Percentiles rank a stretch among this genome's conserved stretches.
Evolutionary conservation across 2,888 invertebrate species (phyloP).

Genomic region (Diaperis boleti): DNA sequence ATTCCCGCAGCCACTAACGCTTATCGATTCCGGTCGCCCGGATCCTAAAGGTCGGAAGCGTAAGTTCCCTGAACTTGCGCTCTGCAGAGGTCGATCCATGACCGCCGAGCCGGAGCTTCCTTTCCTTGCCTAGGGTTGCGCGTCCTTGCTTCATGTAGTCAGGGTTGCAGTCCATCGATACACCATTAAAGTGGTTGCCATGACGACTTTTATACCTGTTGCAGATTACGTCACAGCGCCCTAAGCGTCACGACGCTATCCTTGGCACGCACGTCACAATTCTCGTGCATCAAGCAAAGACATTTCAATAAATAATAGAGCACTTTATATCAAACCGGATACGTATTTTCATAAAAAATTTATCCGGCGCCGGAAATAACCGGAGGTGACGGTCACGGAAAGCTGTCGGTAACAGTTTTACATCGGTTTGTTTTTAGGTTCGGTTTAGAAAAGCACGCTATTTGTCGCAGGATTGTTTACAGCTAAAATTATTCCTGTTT

Average conservation of each 20-base stretch:
- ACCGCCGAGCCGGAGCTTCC: conserved; percentile 37
- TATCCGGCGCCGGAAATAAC: conserved; percentile 19
- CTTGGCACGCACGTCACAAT: conserved; percentile 42
- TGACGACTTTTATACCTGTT: conserved; percentile 50
- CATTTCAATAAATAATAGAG: conserved; percentile 27
- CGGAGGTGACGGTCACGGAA: neutral
- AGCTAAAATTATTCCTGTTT: conserved; percentile 18
- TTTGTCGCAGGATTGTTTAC: conserved; percentile 16
- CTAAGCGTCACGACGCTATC: conserved; percentile 39
- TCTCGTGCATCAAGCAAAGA: conserved; percentile 25
- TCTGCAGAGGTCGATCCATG: conserved; percentile 40
- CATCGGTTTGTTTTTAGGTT: neutral
- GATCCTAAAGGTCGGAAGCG: conserved; percentile 36
- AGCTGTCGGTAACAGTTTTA: neutral
- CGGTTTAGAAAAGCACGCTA: neutral
- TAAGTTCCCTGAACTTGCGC: conserved; percentile 44
- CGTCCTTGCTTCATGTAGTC: conserved; percentile 41
- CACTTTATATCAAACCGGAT: neutral
- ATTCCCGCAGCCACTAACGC: conserved; percentile 8
- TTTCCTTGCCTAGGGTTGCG: conserved; percentile 38
- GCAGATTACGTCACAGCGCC: conserved; percentile 49
- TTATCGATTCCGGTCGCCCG: conserved; percentile 37
- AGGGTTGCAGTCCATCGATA: conserved; percentile 46
- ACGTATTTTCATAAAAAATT: conserved; percentile 6
- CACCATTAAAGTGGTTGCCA: conserved; percentile 42